phyloP scores from a whole-genome alignment of 2,797 vertebrate genomes.

The Neopelma chrysocephalum region DNA sequence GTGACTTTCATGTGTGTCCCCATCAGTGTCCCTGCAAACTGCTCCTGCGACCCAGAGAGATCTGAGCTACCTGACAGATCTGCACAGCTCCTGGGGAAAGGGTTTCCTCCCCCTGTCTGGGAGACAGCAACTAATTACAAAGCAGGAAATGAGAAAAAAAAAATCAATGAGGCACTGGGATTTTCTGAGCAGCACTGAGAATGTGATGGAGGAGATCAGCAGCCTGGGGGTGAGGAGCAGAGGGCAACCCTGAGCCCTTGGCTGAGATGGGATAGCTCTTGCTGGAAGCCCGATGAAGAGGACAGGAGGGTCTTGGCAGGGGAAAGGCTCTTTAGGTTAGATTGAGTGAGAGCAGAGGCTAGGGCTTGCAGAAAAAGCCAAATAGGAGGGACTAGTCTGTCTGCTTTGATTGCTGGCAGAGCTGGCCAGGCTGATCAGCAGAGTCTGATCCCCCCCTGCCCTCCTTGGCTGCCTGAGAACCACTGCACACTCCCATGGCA shows the following conservation, averaged over 20 bases:
- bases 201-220: background rate
- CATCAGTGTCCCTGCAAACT: background rate
- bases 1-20: accelerated
- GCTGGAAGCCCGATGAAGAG: background rate
- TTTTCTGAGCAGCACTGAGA: background rate
- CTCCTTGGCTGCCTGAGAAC: background rate
- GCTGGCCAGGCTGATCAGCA: background rate
- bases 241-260: background rate
- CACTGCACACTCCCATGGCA: accelerated
- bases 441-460: background rate
- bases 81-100: background rate
- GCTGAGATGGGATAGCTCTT: background rate
- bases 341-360: background rate
- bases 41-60: background rate
- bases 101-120: background rate
- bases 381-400: background rate
- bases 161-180: background rate
- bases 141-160: background rate
- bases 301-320: background rate
- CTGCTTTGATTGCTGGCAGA: background rate
- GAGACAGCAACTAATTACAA: background rate
- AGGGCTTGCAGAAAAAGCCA: background rate
- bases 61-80: background rate
- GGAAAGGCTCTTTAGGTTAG: background rate
- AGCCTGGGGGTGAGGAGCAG: background rate